These are phyloP conservation scores for Netelia melanura DNA, from an alignment of 2,888 invertebrate species.

Conservation along the genomic window DNA sequence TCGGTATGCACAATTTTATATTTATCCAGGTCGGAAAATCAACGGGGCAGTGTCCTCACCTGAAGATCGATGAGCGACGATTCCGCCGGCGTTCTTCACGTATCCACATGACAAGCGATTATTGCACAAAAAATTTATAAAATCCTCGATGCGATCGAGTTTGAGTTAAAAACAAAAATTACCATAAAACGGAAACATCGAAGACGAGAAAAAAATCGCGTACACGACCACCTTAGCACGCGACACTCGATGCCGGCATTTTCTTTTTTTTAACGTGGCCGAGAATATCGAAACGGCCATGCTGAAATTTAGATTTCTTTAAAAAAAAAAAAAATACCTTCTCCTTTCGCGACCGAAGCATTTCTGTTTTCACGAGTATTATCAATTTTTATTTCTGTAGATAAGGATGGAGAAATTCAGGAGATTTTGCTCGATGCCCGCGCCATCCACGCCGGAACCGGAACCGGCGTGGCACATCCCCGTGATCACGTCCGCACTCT, in stretches of 20 bases:
- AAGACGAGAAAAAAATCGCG: slow-evolving; percentile 13
- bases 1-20: too few relatives aligned
- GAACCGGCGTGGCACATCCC: slow-evolving; percentile 63
- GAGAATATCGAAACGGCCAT: slow-evolving; percentile 2
- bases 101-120: slow-evolving; percentile 72
- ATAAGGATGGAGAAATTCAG: slow-evolving; percentile 2
- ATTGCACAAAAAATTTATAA: slow-evolving; percentile 46
- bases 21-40: too few relatives aligned
- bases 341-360: not conserved
- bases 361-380: not conserved
- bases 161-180: slow-evolving; percentile 2
- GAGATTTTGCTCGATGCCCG: slow-evolving; percentile 31
- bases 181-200: not conserved
- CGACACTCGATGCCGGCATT: slow-evolving; percentile 18
- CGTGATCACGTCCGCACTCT: slow-evolving; percentile 48
- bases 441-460: slow-evolving; percentile 57
- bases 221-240: slow-evolving; percentile 32
- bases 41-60: slow-evolving; percentile 53
- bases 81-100: slow-evolving; percentile 67
- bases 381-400: not conserved
- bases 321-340: not conserved
- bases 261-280: not conserved
- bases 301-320: not conserved
- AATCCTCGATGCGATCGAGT: slow-evolving; percentile 4
- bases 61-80: slow-evolving; percentile 38